phyloP scores from a whole-genome alignment of 2,113 vertebrate species.

The Elanus axillaris region DNA sequence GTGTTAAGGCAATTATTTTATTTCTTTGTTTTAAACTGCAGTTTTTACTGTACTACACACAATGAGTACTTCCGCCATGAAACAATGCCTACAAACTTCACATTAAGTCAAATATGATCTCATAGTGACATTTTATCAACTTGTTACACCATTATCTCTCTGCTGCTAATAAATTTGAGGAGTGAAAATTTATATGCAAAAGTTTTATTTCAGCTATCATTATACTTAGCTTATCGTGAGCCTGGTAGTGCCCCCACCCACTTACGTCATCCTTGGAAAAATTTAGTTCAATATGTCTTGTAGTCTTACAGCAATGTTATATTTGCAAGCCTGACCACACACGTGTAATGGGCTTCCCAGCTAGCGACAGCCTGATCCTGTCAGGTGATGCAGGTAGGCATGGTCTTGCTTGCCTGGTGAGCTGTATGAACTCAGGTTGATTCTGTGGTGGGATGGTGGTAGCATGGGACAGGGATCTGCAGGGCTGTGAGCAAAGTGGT shows the following conservation, averaged over 20 bases:
- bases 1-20: conserved; percentile 28
- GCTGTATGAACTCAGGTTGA: background rate
- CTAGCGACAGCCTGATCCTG: background rate
- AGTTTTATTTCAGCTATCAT: background rate
- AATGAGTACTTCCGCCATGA: background rate
- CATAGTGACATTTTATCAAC: background rate
- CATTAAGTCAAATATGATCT: conserved; percentile 23
- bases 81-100: background rate
- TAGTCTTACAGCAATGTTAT: background rate
- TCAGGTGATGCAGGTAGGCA: background rate
- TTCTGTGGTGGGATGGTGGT: background rate
- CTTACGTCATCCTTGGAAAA: conserved; percentile 46
- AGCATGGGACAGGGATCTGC: no score
- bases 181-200: conserved; percentile 13
- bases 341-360: background rate
- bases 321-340: background rate
- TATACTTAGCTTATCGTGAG: background rate
- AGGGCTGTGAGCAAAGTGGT: background rate
- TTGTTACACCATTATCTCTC: background rate
- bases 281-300: background rate
- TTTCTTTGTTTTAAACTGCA: conserved; percentile 41
- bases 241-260: conserved; percentile 27
- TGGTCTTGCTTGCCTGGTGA: background rate
- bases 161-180: conserved; percentile 10
- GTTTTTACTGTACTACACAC: background rate